Conservation (phyloP, 2,888 invertebrate species). For the Lithophane semibrunnea region DNA sequence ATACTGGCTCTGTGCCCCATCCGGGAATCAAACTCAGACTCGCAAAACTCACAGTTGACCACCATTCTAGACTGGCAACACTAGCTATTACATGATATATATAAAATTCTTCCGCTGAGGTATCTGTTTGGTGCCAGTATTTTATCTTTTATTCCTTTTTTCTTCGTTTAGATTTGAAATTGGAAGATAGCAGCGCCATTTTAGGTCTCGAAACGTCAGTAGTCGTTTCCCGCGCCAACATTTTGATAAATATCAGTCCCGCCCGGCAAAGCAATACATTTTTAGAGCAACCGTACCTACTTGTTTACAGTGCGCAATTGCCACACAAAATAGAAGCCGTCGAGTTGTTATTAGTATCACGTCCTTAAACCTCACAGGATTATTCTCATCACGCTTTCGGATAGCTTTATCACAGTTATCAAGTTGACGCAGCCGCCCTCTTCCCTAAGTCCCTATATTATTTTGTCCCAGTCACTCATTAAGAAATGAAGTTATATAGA, state of each 20-base stretch:
- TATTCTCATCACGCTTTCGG: conserved; percentile 71
- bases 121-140: neutral
- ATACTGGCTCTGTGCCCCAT: neutral
- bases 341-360: conserved; percentile 67
- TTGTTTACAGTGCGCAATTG: conserved; percentile 62
- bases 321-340: conserved; percentile 56
- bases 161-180: conserved; percentile 26
- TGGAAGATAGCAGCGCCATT: conserved; percentile 20
- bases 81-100: neutral
- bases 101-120: neutral
- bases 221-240: conserved; percentile 6
- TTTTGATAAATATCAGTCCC: conserved; percentile 29
- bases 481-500: conserved; percentile 51
- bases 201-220: conserved; percentile 21
- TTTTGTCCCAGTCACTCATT: conserved; percentile 44
- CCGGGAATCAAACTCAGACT: neutral
- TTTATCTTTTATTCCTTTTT: neutral
- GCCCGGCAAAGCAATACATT: conserved; percentile 8
- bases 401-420: conserved; percentile 74
- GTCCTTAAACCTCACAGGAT: conserved; percentile 66
- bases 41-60: neutral
- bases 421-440: conserved; percentile 63
- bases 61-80: neutral
- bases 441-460: conserved; percentile 34
- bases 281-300: conserved; percentile 32